phyloP scores from a whole-genome alignment of 1,140 invertebrate genomes.

The Stratiolaelaps scimitus region DNA sequence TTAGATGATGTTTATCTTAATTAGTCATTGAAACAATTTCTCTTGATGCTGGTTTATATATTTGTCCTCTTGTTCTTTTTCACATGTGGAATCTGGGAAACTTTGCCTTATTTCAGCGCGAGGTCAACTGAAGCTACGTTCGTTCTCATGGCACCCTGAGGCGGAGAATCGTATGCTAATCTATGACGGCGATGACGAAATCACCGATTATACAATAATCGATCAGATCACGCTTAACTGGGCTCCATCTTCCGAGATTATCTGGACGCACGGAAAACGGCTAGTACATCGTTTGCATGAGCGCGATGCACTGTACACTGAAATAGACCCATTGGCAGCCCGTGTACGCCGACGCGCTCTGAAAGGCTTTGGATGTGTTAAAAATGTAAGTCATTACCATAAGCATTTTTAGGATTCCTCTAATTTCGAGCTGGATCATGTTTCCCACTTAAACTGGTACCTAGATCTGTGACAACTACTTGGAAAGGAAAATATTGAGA shows the following conservation, averaged over 20 bases:
- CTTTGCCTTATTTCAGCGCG: conserved; percentile 36
- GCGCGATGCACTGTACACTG: conserved; percentile 41
- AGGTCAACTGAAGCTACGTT: conserved; percentile 44
- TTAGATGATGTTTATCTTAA: no score
- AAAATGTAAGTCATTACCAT: conserved; percentile 25
- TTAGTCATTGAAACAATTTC: no score
- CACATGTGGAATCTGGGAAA: conserved; percentile 15
- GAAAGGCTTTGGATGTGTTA: conserved; percentile 53
- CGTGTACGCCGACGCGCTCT: conserved; percentile 57
- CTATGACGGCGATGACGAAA: conserved; percentile 48
- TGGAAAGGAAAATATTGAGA: no score
- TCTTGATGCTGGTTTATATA: no score
- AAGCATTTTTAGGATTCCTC: background rate
- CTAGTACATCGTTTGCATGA: conserved; percentile 49
- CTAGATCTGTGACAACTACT: background rate
- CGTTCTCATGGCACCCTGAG: conserved; percentile 69
- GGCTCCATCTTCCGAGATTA: conserved; percentile 54
- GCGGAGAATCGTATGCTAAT: conserved; percentile 61
- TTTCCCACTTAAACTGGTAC: background rate
- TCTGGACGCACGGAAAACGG: conserved; percentile 59
- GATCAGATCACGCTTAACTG: conserved; percentile 69
- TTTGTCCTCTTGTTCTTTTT: no score
- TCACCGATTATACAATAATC: conserved; percentile 59
- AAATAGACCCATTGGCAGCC: conserved; percentile 56
- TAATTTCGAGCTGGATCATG: background rate